phyloP scores from a whole-genome alignment of 2,113 vertebrate species.

The Ceyx melanurus region DNA sequence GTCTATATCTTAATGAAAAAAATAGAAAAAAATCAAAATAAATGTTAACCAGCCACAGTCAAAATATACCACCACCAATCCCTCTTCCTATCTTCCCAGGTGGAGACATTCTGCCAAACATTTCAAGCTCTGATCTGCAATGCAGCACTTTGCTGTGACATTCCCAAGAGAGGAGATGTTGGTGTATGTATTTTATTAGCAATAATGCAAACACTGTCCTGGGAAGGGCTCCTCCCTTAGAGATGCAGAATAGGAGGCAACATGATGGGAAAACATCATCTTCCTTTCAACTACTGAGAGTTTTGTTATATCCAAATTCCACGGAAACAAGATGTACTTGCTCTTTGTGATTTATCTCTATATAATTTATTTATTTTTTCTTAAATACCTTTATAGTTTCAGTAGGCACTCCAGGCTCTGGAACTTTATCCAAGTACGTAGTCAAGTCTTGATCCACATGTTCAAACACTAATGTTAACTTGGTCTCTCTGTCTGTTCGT shows the following conservation, averaged over 20 bases:
- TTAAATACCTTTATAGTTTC: slow-evolving; percentile 96
- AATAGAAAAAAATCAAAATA: neutral
- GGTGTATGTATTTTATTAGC: neutral
- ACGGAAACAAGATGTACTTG: neutral
- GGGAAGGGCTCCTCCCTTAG: neutral
- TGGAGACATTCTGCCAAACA: neutral
- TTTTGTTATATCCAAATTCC: neutral
- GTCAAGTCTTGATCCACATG: slow-evolving; percentile 99
- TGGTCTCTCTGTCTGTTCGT: slow-evolving; percentile 95
- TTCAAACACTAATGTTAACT: slow-evolving; percentile 97
- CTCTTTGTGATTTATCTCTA: neutral
- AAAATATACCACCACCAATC: neutral
- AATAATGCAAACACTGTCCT: neutral
- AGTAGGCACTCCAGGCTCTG: slow-evolving; percentile 93
- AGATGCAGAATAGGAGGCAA: neutral
- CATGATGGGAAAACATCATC: neutral
- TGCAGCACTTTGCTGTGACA: neutral
- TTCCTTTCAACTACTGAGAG: neutral
- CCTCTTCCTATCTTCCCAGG: neutral
- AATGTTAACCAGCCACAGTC: neutral
- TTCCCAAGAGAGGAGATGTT: neutral
- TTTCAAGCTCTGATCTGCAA: neutral
- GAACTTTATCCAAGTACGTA: slow-evolving; percentile 97
- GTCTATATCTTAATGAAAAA: neutral
- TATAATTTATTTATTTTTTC: neutral